phyloP scores from a whole-genome alignment of 2,888 invertebrate genomes.

The Leuctra nigra region DNA sequence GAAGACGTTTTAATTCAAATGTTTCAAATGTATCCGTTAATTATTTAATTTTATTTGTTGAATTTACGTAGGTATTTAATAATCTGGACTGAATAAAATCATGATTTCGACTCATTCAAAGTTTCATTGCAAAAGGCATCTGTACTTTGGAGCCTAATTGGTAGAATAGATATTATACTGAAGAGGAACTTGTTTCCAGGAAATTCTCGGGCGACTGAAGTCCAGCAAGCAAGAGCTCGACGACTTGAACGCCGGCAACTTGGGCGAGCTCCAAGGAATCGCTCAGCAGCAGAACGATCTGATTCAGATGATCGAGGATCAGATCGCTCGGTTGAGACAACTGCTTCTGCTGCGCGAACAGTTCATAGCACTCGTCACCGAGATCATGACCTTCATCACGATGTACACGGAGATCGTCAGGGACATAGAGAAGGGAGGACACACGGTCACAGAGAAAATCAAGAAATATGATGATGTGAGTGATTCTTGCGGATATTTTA shows the following conservation, averaged over 20 bases:
- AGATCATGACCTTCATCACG: slow-evolving; percentile 79
- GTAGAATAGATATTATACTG: not conserved
- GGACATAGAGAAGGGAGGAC: slow-evolving; percentile 78
- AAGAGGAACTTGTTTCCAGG: slow-evolving; percentile 33
- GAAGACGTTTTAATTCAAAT: not conserved
- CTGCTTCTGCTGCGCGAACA: slow-evolving; percentile 77
- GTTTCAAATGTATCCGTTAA: not conserved
- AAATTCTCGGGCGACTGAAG: slow-evolving; percentile 68
- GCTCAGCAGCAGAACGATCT: slow-evolving; percentile 78
- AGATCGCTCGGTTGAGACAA: slow-evolving; percentile 72
- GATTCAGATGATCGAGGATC: slow-evolving; percentile 77
- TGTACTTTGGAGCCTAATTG: not conserved
- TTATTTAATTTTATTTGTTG: too few species aligned
- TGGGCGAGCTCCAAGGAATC: slow-evolving; percentile 72
- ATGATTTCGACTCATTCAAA: too few species aligned
- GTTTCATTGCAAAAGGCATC: not conserved
- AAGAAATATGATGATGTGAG: slow-evolving; percentile 71
- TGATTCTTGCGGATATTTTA: too few species aligned
- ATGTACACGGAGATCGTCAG: slow-evolving; percentile 79
- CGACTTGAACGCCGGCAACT: slow-evolving; percentile 67
- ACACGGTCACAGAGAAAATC: slow-evolving; percentile 78
- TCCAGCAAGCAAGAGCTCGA: slow-evolving; percentile 65
- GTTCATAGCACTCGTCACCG: slow-evolving; percentile 77
- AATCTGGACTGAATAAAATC: too few species aligned
- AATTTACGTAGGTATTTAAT: too few species aligned